phyloP scores from a whole-genome alignment of 1,140 invertebrate genomes.

The Diorhabda sublineata region DNA sequence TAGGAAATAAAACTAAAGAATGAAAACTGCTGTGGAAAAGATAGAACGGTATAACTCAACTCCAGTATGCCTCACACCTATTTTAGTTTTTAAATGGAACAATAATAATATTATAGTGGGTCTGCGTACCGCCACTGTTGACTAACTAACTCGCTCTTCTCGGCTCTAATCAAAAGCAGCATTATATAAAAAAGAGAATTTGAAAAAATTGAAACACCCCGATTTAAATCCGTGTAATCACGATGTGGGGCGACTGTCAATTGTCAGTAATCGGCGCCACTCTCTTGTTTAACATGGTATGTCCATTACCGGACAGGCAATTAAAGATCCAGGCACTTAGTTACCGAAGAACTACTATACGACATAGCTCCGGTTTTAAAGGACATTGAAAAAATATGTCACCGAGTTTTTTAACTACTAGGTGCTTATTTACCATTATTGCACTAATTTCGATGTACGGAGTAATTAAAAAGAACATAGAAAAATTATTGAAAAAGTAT shows the following conservation, averaged over 20 bases:
- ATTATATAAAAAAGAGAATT: conserved; percentile 7
- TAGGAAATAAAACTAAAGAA: too few species aligned
- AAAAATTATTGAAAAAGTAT: too few species aligned
- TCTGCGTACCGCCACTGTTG: not conserved
- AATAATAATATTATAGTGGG: too few species aligned
- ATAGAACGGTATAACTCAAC: too few species aligned
- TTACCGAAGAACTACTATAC: conserved; percentile 41
- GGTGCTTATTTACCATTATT: not conserved
- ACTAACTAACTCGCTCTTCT: not conserved
- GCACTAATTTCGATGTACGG: too few species aligned
- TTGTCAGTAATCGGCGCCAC: conserved; percentile 42
- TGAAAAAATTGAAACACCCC: conserved; percentile 19
- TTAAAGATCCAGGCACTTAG: conserved; percentile 46
- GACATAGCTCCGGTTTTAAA: conserved; percentile 46
- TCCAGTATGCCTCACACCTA: too few species aligned
- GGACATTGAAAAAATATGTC: conserved; percentile 38
- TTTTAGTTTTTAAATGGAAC: too few species aligned
- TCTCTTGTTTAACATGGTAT: conserved; percentile 45
- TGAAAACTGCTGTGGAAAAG: too few species aligned
- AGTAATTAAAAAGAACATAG: too few species aligned
- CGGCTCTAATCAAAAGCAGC: conserved; percentile 15
- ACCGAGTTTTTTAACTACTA: conserved; percentile 24
- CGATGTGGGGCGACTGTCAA: conserved; percentile 44
- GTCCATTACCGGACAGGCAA: conserved; percentile 47
- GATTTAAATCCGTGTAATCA: conserved; percentile 32